Base-by-base conservation (phyloP, 2,797 vertebrate genomes). In the Valencia hispanica region DNA sequence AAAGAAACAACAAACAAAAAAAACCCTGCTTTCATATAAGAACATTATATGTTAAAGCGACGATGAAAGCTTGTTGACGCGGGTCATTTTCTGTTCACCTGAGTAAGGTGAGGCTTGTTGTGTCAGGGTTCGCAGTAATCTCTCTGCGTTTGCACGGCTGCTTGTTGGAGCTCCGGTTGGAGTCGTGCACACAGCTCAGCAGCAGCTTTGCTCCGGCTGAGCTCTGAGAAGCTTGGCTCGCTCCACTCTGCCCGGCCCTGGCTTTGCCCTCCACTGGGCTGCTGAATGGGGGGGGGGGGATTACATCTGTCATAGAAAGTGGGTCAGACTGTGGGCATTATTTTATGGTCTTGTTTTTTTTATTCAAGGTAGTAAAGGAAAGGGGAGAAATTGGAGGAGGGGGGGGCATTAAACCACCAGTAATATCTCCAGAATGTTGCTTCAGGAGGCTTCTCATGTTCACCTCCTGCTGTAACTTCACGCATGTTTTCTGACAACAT, bases 291-390 rank as follows among this genome's bases (percentile, higher is more conserved):
- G 39, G 25, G 63, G 63, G 61, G 50, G 86, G 71, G 92, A 93
- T 91, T 91, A 91, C 47, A 86, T 92, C 87, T 89, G 79, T 88
- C 82, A 84, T 91, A 91, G 92, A 95, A 96, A 96, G 88, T 95
- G 93, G 94, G 94, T 94, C 79, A 94, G 91, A 92, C 61, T 18
- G 89, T 41, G 65, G 90, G 91, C 91, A 93, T 84, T 76, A 88
- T 93, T 93, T 94, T 89, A 89, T 74, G 83, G 90, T 77, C 79
- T 89, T 86, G 90, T 32, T 91, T 91, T 91, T 91, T 89, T 83
- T 88, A 70, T 27, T 68, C 73, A 88, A 92, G 91, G 90, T 89
- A 75, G 80, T 77, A 73, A 82, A 88, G 85, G 79, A 84, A 79
- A 72, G n/a, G n/a, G n/a, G n/a, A n/a, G n/a, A n/a, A n/a, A n/a